phyloP scores from a whole-genome alignment of 2,888 invertebrate species.

The Cylloceria caligata region DNA sequence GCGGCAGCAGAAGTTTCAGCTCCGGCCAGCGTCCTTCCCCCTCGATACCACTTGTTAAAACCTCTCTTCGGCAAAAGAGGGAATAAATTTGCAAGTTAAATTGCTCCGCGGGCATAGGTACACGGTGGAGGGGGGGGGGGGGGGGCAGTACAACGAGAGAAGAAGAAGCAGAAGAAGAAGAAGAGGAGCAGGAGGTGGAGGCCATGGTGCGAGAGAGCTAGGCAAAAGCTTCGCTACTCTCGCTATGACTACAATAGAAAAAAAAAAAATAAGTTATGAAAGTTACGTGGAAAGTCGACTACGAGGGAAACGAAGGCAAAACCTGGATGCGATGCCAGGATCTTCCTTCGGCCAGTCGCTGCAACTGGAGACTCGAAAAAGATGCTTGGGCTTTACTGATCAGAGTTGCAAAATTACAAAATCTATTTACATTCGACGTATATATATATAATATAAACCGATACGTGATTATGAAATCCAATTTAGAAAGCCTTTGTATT shows the following conservation, averaged over 20 bases:
- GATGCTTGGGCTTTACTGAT: neutral
- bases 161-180: no score
- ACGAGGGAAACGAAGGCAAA: constrained; percentile 13
- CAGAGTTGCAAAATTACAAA: constrained; percentile 31
- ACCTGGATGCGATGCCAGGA: constrained; percentile 29
- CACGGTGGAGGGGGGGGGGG: constrained; percentile 21
- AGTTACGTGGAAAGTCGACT: constrained; percentile 54
- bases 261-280: constrained; percentile 63
- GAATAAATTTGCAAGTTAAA: constrained; percentile 77
- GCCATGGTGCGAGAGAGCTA: constrained; percentile 36
- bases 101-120: constrained; percentile 65
- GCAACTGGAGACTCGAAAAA: constrained; percentile 4
- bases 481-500: neutral
- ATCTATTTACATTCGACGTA: constrained; percentile 3
- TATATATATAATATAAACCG: neutral
- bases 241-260: constrained; percentile 26
- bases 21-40: constrained; percentile 48
- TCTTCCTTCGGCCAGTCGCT: neutral
- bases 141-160: constrained; percentile 24
- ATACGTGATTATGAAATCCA: neutral
- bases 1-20: constrained; percentile 45
- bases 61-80: constrained; percentile 64
- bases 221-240: constrained; percentile 45
- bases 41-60: constrained; percentile 73
- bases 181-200: constrained; percentile 12